Base-by-base conservation (phyloP, 2,113 vertebrate genomes). In the Podarcis raffonei region DNA sequence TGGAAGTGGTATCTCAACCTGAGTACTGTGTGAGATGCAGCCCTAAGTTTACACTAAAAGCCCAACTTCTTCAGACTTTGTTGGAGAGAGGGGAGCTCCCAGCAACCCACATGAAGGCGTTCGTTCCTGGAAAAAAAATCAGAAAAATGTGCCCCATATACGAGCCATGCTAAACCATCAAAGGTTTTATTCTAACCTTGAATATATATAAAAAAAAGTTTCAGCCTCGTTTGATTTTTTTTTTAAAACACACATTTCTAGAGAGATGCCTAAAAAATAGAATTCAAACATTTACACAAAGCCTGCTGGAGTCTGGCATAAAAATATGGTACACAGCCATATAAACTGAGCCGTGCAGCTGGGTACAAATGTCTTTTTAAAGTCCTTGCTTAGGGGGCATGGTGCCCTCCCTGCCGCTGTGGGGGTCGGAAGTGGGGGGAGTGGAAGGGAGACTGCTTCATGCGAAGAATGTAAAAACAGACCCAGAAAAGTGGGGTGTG, bases 261-360 rank as follows among this genome's bases (percentile, higher is more conserved):
- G 59, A 89, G 87, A 77, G 81, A 84, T 48, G 74, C 87, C 87
- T 89, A 84, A 84, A 89, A 88, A 89, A 89, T 89, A 89, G 87
- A 89, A 89, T 89, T 89, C 87, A 89, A 89, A 89, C 87, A 89
- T 89, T 84, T 89, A 89, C 87, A 89, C 87, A 89, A 88, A 89
- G 87, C 87, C 82, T 84, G 87, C 87, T 84, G 81, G 81, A 89
- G 87, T 78, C 87, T 83, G 81, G 74, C 82, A 53, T 89, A 89
- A 89, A 89, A 89, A 89, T 89, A 89, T 84, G 87, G 48, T 77
- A 78, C 65, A 89, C 74, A 89, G 87, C 87, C 65, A 83, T 78
- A 89, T 68, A 78, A 78, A 71, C 57, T 77, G 72, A 89, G 87
- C 81, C 65, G 81, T 78, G 87, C 74, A 68, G 81, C 39, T 84